Percentiles rank a stretch among this genome's conserved stretches.
Conservation (phyloP, 2,797 vertebrate species). For the Echeneis naucrates region DNA sequence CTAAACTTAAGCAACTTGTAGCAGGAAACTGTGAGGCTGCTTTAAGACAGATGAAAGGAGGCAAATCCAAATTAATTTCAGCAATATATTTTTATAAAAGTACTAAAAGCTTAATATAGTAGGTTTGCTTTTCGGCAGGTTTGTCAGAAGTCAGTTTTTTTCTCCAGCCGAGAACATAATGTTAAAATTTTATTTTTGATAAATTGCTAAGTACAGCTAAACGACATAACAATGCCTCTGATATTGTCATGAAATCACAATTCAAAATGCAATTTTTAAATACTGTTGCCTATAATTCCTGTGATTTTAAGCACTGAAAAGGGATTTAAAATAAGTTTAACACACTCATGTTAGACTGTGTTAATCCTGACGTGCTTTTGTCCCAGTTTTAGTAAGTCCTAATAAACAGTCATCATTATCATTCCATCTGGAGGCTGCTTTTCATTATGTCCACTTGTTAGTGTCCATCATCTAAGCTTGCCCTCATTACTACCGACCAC, state of each 20-base stretch:
- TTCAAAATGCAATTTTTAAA: too few relatives aligned
- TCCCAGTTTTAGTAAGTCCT: neutral
- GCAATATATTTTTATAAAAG: neutral
- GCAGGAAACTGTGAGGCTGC: too few relatives aligned
- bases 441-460: constrained; percentile 9
- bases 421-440: neutral
- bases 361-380: neutral
- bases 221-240: too few relatives aligned
- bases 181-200: too few relatives aligned
- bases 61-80: neutral
- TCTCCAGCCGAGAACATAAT: too few relatives aligned
- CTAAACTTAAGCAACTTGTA: neutral
- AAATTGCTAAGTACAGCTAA: neutral
- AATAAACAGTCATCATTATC: neutral
- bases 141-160: too few relatives aligned
- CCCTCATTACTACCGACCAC: constrained; percentile 25
- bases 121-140: too few relatives aligned
- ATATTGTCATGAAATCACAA: neutral
- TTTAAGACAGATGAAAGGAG: too few relatives aligned
- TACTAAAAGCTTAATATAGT: too few relatives aligned
- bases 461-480: constrained; percentile 8
- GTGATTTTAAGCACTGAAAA: neutral
- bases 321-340: too few relatives aligned
- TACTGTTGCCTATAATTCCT: too few relatives aligned
- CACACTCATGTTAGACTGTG: too few relatives aligned